Conservation (phyloP, 2,888 invertebrate genomes). For the Ethmia dodecea region DNA sequence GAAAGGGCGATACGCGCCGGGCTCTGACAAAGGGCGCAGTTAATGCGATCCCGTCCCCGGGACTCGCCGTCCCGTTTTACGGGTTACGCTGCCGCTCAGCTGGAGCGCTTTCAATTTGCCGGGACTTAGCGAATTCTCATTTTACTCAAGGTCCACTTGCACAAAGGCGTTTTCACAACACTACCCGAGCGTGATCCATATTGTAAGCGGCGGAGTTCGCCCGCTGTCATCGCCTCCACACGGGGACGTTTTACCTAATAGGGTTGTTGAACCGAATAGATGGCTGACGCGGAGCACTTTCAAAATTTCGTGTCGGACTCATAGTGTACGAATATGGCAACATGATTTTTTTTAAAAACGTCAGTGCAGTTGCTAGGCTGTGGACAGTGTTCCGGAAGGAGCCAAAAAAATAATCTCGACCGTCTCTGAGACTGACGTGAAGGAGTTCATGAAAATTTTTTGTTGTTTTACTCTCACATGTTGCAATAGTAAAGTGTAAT, state of each 20-base stretch:
- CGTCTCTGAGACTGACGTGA: no score
- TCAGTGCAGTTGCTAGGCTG: no score
- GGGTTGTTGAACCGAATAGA: conserved; percentile 23
- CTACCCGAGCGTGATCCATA: conserved; percentile 29
- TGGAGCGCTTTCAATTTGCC: conserved; percentile 53
- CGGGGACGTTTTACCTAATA: conserved; percentile 18
- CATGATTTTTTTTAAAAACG: conserved; percentile 34
- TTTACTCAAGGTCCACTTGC: conserved; percentile 42
- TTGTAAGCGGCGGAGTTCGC: conserved; percentile 28
- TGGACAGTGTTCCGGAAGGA: no score
- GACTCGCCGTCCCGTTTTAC: conserved; percentile 21
- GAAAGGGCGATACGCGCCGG: conserved; percentile 34
- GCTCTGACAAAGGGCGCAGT: conserved; percentile 41
- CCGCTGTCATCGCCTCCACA: background rate
- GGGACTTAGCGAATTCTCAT: conserved; percentile 44
- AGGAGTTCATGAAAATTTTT: no score
- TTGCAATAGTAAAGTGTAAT: no score
- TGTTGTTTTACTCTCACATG: no score
- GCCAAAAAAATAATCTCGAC: no score
- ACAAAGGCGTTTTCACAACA: conserved; percentile 46
- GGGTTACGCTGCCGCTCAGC: conserved; percentile 35
- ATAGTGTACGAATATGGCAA: conserved; percentile 22
- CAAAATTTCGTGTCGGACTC: conserved; percentile 24
- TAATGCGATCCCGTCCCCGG: conserved; percentile 35
- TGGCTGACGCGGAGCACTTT: conserved; percentile 13